Evolutionary conservation across 2,888 invertebrate species (phyloP), one percentile per base, ranked within the genome.

Genomic region (Strigamia maritima): DNA sequence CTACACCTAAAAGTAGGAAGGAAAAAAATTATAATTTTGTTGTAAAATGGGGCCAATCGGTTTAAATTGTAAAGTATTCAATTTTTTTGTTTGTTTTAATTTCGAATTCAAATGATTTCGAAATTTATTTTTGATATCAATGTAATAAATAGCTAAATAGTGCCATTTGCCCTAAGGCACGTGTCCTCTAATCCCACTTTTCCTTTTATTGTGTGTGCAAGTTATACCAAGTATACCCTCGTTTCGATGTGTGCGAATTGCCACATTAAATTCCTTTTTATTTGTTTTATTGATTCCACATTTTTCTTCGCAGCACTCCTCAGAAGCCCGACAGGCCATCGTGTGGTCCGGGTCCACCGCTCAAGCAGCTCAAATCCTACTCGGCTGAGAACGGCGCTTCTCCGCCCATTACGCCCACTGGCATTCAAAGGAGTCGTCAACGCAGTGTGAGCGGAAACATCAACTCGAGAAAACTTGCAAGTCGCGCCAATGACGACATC

Each of bases 401-500:
- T 8, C 75, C 78, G 31, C 79, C 75, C n/a, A 38, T 28, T 14
- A 65, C 77, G 28, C 76, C 79, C 19, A 75, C 28, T 35, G 70
- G 70, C 28, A 28, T 70, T 14, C 80, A 80, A 40, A 70, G 80
- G 28, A 40, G 75, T 14, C 78, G 80, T 19, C 79, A 80, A 24
- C 60, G 80, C 24, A 80, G 80, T 70, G 60, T 76, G 16, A 79
- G 77, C 65, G 80, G 80, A 28, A 80, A 70, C 35, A 60, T 35
- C 38, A 80, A 79, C 54, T 65, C 74, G n/a, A 44, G 80, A 65
- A 81, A 81, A 54, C 75, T 74, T 14, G 78, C 78, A 49, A 78
- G 78, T n/a, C 81, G 81, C 6, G 79, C 80, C 1, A 78, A 79
- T 26, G 82, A 82, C 40, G 82, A 82, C 24, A 81, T 81, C 35